Evolutionary conservation across 2,888 invertebrate species (phyloP).

Genomic region (Aphidoletes aphidimyza): DNA sequence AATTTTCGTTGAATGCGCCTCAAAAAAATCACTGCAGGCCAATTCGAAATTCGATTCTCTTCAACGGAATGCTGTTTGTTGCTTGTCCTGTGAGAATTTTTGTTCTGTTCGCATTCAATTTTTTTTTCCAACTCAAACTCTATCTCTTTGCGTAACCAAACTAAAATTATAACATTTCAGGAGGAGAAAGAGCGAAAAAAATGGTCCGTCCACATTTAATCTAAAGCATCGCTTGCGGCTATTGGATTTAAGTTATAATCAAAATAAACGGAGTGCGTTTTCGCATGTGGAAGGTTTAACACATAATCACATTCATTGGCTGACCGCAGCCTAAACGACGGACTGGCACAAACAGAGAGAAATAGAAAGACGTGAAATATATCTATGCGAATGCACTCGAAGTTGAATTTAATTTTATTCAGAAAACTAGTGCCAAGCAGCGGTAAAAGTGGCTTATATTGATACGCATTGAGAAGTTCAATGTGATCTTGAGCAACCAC

Average conservation of each 20-base stretch:
- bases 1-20: conserved; percentile 40
- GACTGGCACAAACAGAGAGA: background rate
- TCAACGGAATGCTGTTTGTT: background rate
- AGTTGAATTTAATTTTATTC: conserved; percentile 10
- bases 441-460: background rate
- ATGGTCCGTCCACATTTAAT: conserved; percentile 27
- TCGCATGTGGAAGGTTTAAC: conserved; percentile 45
- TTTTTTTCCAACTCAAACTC: background rate
- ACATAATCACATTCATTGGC: conserved; percentile 44
- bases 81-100: background rate
- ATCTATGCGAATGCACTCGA: background rate
- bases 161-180: conserved; percentile 36
- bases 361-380: background rate
- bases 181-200: background rate
- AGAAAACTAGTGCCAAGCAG: background rate
- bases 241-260: conserved; percentile 52
- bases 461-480: conserved; percentile 9
- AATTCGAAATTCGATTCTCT: conserved; percentile 50
- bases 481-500: background rate
- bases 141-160: conserved; percentile 6
- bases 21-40: conserved; percentile 53
- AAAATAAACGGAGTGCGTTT: conserved; percentile 36
- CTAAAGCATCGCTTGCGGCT: conserved; percentile 50
- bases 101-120: background rate
- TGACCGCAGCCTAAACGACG: background rate